Evolutionary conservation across 1,140 invertebrate species (phyloP).

Genomic region (Ptiloglossa arizonensis): DNA sequence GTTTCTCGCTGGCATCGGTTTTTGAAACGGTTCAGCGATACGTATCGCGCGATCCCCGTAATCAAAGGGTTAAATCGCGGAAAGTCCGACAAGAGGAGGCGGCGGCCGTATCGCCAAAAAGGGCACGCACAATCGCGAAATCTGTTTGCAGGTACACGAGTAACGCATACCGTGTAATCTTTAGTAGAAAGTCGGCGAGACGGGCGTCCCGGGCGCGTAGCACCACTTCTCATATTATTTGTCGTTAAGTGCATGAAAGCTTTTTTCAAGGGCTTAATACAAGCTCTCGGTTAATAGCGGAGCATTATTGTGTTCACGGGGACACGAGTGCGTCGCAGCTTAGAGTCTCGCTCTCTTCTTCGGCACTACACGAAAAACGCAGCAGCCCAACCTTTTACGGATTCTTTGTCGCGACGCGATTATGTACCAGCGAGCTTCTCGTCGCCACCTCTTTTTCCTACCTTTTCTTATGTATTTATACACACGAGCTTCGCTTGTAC

Average conservation of each 20-base stretch:
- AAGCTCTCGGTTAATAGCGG: conserved; percentile 64
- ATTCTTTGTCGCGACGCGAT: conserved; percentile 64
- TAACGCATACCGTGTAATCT: not conserved
- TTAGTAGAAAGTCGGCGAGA: conserved; percentile 42
- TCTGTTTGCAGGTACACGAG: not conserved
- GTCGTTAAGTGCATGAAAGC: conserved; percentile 66
- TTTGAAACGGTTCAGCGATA: not conserved
- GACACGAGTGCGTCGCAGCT: conserved; percentile 54
- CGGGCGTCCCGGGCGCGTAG: conserved; percentile 27
- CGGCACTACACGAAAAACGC: conserved; percentile 56
- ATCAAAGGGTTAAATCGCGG: not conserved
- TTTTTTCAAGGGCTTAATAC: conserved; percentile 68
- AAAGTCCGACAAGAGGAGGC: not conserved
- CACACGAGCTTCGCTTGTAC: conserved; percentile 4
- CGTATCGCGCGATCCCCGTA: not conserved
- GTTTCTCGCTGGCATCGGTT: too few relatives aligned
- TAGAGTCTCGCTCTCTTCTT: conserved; percentile 56
- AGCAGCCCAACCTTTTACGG: conserved; percentile 60
- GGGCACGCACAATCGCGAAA: not conserved
- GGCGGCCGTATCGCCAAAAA: not conserved
- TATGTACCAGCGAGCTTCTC: conserved; percentile 44
- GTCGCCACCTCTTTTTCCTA: conserved; percentile 37
- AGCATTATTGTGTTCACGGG: conserved; percentile 60
- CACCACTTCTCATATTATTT: conserved; percentile 60
- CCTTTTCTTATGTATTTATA: conserved; percentile 54